Conservation (phyloP, 2,797 vertebrate genomes). For the Vireo griseus region DNA sequence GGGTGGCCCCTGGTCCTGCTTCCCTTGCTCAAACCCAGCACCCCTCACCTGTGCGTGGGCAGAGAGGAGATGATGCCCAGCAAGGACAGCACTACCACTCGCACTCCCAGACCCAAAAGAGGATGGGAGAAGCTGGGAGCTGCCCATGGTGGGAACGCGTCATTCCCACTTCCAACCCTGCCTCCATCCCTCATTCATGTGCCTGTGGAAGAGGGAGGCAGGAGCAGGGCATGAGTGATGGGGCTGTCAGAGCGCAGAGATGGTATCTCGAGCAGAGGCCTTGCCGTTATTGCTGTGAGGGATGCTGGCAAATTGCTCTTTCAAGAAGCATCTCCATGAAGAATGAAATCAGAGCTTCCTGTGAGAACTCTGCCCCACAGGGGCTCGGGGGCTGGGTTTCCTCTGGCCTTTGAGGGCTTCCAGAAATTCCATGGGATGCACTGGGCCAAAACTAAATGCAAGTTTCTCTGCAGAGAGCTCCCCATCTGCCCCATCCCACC, state of each 20-base stretch:
- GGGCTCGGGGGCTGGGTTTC: background rate
- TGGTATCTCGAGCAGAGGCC: constrained; percentile 40
- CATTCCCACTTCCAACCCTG: background rate
- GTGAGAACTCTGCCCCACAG: background rate
- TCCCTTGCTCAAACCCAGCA: background rate
- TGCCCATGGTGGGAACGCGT: fast-evolving
- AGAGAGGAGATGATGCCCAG: background rate
- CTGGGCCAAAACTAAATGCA: fast-evolving
- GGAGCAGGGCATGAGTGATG: constrained; percentile 42
- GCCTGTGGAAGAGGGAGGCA: background rate
- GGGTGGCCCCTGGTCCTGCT: background rate
- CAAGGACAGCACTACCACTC: fast-evolving
- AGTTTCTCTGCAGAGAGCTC: background rate
- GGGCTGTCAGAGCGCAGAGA: constrained; percentile 41
- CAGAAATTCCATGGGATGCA: background rate
- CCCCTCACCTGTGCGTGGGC: fast-evolving
- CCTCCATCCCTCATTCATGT: constrained; percentile 14
- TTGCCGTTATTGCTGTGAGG: constrained; percentile 38
- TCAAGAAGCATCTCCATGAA: constrained; percentile 43
- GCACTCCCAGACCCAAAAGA: background rate
- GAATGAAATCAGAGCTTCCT: constrained; percentile 24
- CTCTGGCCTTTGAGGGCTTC: background rate
- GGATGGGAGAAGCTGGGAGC: fast-evolving
- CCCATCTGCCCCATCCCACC: background rate
- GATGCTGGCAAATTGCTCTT: constrained; percentile 53